Evolutionary conservation across 2,797 vertebrate genomes (phyloP).

Genomic region (Coilia nasus): DNA sequence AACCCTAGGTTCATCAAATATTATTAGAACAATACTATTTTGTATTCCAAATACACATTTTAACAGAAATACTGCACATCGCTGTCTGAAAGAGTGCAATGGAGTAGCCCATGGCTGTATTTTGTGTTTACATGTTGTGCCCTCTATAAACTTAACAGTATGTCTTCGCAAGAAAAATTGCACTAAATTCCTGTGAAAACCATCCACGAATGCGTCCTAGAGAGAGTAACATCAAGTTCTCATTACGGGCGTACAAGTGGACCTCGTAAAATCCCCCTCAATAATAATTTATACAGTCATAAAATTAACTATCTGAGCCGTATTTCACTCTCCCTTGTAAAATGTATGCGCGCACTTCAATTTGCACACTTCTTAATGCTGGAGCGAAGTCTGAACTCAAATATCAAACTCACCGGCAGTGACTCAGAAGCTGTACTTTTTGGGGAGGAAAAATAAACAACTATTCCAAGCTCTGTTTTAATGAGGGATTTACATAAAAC

Average conservation of each 20-base stretch:
- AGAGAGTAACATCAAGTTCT: not conserved
- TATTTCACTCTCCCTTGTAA: not conserved
- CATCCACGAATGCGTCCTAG: not conserved
- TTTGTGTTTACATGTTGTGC: not conserved
- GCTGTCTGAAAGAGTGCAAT: not conserved
- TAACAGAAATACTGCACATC: too few relatives aligned
- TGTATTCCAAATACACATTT: too few relatives aligned
- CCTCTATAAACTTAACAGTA: not conserved
- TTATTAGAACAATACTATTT: too few relatives aligned
- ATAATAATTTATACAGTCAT: not conserved
- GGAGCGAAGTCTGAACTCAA: not conserved
- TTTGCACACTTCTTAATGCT: not conserved
- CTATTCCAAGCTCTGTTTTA: not conserved
- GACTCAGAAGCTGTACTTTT: not conserved
- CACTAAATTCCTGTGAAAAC: not conserved
- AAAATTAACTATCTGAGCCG: constrained; percentile 4
- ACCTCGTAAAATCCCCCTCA: not conserved
- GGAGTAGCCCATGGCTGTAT: not conserved
- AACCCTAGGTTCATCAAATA: too few relatives aligned
- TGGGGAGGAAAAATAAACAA: not conserved
- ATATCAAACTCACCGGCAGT: not conserved
- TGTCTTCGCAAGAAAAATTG: not conserved
- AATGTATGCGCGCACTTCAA: not conserved
- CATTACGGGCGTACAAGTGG: not conserved
- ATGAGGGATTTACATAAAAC: not conserved